Conservation (phyloP, 2,797 vertebrate genomes). For the Chiloscyllium punctatum region DNA sequence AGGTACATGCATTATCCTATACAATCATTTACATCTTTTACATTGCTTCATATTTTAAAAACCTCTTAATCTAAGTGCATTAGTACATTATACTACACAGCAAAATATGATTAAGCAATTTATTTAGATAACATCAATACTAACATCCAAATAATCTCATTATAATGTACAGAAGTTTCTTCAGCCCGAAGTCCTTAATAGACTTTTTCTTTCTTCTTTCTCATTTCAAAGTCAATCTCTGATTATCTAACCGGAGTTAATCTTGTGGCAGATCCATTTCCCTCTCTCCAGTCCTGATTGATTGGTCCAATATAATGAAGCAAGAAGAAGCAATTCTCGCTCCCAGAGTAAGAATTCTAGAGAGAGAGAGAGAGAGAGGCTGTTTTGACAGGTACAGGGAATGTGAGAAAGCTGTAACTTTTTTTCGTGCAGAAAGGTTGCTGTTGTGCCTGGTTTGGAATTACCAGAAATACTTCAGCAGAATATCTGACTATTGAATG, state of each 20-base stretch:
- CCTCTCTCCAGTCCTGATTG: background rate
- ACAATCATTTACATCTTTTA: background rate
- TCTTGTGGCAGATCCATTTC: background rate
- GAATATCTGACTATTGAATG: background rate
- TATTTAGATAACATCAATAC: background rate
- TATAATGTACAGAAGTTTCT: background rate
- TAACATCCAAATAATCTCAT: background rate
- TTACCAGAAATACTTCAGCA: background rate
- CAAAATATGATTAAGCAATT: slow-evolving; percentile 24
- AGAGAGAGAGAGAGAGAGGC: too few species aligned
- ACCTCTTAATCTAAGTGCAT: background rate
- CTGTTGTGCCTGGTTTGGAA: background rate
- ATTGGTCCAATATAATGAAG: background rate
- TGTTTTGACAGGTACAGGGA: background rate
- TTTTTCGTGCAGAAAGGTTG: background rate
- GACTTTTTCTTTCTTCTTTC: too few species aligned
- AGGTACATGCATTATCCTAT: too few species aligned
- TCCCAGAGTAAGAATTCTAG: background rate
- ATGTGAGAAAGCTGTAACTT: background rate
- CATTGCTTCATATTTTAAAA: background rate
- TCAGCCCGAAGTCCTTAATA: background rate
- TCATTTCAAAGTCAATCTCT: background rate
- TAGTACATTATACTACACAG: background rate
- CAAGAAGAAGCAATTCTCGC: background rate
- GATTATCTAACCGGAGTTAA: background rate